A percentile compares a stretch with the other conserved stretches of the same genome.
phyloP scores from a whole-genome alignment of 2,888 invertebrate species.

The Hyposoter dolosus region DNA sequence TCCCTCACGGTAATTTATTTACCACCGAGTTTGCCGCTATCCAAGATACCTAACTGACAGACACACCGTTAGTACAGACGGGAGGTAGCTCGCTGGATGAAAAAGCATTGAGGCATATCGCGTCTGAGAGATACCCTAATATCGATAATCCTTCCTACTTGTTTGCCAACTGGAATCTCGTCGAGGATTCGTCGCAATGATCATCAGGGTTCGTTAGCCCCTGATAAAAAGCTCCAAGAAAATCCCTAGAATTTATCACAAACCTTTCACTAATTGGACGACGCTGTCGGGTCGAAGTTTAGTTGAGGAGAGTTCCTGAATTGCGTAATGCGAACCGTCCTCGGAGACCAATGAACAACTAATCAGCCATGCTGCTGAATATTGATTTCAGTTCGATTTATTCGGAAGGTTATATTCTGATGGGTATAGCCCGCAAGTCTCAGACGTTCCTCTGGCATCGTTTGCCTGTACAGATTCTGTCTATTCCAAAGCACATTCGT shows the following conservation, averaged over 20 bases:
- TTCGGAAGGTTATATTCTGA: background rate
- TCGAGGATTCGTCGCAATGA: background rate
- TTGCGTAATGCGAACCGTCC: background rate
- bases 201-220: background rate
- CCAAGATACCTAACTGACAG: conserved; percentile 45
- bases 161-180: conserved; percentile 1
- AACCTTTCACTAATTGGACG: background rate
- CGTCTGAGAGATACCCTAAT: conserved; percentile 24
- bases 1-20: conserved; percentile 58
- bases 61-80: conserved; percentile 32
- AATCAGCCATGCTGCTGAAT: background rate
- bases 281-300: background rate
- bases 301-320: background rate
- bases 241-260: background rate
- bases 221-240: background rate
- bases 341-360: background rate
- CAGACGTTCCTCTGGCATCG: background rate
- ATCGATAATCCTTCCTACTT: conserved; percentile 25
- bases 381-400: background rate
- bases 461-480: background rate
- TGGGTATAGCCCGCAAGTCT: background rate
- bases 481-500: background rate
- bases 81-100: conserved; percentile 26
- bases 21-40: conserved; percentile 50
- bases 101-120: conserved; percentile 28